Conservation (phyloP, 2,888 invertebrate species). For the Dromius quadrimaculatus region DNA sequence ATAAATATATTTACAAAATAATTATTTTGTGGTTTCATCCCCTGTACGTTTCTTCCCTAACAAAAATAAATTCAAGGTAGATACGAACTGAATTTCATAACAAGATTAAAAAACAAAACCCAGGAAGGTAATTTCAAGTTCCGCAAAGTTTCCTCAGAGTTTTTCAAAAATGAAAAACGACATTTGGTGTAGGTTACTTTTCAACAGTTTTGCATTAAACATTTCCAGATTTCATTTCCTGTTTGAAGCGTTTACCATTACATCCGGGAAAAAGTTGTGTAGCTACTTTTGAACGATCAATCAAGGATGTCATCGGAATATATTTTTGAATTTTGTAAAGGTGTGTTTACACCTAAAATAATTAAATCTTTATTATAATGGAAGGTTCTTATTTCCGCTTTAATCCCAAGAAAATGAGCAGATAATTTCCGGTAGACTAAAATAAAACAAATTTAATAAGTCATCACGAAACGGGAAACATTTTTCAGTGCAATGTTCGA, state of each 20-base stretch:
- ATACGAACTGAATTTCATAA: constrained; percentile 23
- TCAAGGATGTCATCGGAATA: constrained; percentile 13
- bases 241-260: constrained; percentile 42
- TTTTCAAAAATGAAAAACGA: constrained; percentile 37
- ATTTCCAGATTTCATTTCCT: constrained; percentile 49
- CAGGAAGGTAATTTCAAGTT: constrained; percentile 29
- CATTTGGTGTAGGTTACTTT: constrained; percentile 34
- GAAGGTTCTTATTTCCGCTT: constrained; percentile 3
- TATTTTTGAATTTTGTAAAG: constrained; percentile 28
- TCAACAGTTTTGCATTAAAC: constrained; percentile 36
- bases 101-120: constrained; percentile 30
- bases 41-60: no score
- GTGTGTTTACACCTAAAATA: constrained; percentile 8
- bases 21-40: no score
- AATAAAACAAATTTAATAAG: no score
- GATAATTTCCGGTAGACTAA: constrained; percentile 29
- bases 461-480: constrained; percentile 20
- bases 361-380: constrained; percentile 8
- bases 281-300: constrained; percentile 31
- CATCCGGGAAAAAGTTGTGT: no score
- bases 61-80: constrained; percentile 24
- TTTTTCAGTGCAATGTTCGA: constrained; percentile 19
- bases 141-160: constrained; percentile 23
- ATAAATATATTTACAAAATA: no score
- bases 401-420: not conserved